Evolutionary conservation across 2,888 invertebrate genomes (phyloP), one percentile per base, ranked within the genome.

Genomic region (Cheilosia vernalis): DNA sequence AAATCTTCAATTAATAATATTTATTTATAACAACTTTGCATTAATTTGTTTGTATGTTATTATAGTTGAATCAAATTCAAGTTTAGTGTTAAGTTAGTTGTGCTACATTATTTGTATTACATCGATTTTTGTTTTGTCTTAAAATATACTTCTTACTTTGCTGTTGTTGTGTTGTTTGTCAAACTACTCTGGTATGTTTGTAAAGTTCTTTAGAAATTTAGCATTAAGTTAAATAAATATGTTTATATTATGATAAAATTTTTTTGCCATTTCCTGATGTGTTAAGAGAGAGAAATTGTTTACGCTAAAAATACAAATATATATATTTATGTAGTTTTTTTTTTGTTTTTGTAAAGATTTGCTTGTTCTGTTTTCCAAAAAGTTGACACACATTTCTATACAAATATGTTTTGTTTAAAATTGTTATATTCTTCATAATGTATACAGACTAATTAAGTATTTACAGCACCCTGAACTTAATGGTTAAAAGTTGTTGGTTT

Each of bases 401-500:
- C 51, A 76, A 76, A 70, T 51, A 74, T 24, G 44, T 58, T 53
- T 21, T 19, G 19, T 64, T 61, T 63, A 17, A 13, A 4, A 4
- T 47, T 17, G 19, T 47, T 9, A 19, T 66, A 37, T 66, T 56
- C 19, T 30, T 37, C 53, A 24, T 61, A 51, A 69, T 55, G 30
- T 55, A 51, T 76, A 80, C 58, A 56, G n/a, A 53, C 80, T 84
- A 80, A 66, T 84, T 84, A 84, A 84, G 74, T 85, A 85, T 85
- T 77, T 85, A 85, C 85, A 85, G 81, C 81, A 81, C 85, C 77
- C 81, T 81, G 81, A 81, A 85, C 76, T 78, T 47, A 66, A 67
- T 21, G 27, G 44, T 53, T 70, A 47, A 55, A 19, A 51, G 27
- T 73, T 47, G 42, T 37, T 37, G 37, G 37, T 37, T 37, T 37